Evolutionary conservation across 2,888 invertebrate genomes (phyloP).

Genomic region (Epistrophe grossulariae): DNA sequence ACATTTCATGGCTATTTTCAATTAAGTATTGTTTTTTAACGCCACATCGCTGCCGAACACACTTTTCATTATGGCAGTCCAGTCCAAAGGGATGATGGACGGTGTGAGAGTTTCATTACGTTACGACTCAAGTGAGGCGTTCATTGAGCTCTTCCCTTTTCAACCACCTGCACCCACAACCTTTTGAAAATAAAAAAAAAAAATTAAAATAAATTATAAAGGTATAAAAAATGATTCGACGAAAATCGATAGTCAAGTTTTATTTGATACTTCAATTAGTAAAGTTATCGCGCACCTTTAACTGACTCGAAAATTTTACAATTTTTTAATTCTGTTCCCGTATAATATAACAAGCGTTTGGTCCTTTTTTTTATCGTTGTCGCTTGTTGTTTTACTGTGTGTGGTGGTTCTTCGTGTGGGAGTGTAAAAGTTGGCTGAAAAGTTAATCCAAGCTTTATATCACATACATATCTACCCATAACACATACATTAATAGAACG

Average conservation of each 20-base stretch:
- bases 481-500: background rate
- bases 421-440: conserved; percentile 44
- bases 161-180: background rate
- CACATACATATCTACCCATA: background rate
- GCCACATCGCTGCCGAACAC: conserved; percentile 15
- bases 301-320: conserved; percentile 29
- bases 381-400: conserved; percentile 20
- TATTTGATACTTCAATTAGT: conserved; percentile 51
- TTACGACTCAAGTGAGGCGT: conserved; percentile 14
- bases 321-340: conserved; percentile 11
- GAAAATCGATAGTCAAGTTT: conserved; percentile 58
- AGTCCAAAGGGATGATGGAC: conserved; percentile 1
- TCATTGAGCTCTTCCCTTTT: background rate
- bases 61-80: conserved; percentile 9
- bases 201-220: background rate
- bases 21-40: conserved; percentile 60
- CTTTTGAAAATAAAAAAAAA: background rate
- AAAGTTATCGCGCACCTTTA: conserved; percentile 43
- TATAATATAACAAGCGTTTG: background rate
- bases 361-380: background rate
- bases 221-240: conserved; percentile 44
- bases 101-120: conserved; percentile 26
- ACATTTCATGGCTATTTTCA: conserved; percentile 66
- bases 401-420: background rate
- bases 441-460: conserved; percentile 32